phyloP scores from a whole-genome alignment of 2,797 vertebrate genomes.

The Orientallactaga sibirica region DNA sequence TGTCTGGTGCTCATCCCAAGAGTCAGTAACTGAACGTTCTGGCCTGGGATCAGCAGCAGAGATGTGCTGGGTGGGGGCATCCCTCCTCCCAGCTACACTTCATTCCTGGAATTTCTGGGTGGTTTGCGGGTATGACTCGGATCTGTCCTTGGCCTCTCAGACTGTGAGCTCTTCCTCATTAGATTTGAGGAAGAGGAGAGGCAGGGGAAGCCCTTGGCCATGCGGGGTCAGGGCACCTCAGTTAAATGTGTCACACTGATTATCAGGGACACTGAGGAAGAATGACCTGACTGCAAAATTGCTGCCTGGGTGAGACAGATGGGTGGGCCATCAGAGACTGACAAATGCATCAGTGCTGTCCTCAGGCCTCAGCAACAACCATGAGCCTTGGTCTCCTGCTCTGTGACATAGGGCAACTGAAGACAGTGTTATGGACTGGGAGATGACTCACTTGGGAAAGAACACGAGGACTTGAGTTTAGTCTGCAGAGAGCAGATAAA shows the following conservation, averaged over 20 bases:
- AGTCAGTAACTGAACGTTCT: background rate
- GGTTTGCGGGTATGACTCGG: constrained; percentile 70
- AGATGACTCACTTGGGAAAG: no score
- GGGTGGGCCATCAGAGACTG: fast-evolving
- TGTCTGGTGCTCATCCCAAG: constrained; percentile 35
- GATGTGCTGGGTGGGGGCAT: background rate
- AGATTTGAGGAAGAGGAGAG: constrained; percentile 41
- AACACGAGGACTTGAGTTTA: no score
- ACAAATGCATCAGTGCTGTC: fast-evolving
- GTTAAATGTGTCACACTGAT: background rate
- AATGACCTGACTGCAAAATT: background rate
- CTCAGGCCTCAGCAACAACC: fast-evolving
- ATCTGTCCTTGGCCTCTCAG: constrained; percentile 11
- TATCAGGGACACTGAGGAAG: background rate
- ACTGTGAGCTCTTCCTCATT: background rate
- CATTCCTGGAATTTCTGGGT: constrained; percentile 79
- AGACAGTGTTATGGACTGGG: no score
- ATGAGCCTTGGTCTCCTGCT: background rate
- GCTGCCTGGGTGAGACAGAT: fast-evolving
- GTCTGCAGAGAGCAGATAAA: no score
- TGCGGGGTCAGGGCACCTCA: background rate
- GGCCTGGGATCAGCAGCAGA: background rate
- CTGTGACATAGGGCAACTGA: background rate
- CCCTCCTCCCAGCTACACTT: background rate
- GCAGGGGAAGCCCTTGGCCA: background rate